Percentiles rank a stretch among this genome's conserved stretches.
phyloP scores from a whole-genome alignment of 2,888 invertebrate genomes.

The Drosophila borborema region DNA sequence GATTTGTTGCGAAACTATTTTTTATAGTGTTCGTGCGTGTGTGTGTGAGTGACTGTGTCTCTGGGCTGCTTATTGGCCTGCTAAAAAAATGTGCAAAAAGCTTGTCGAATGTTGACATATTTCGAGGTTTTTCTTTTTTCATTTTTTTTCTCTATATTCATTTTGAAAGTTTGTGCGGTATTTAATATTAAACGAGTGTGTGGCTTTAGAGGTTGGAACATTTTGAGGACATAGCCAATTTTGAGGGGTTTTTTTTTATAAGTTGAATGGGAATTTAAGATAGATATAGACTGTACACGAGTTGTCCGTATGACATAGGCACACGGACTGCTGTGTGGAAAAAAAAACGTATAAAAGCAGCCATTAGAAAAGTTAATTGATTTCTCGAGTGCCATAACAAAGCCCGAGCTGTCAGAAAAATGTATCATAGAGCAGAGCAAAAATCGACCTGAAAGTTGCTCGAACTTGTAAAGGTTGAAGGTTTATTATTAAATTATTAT shows the following conservation, averaged over 20 bases:
- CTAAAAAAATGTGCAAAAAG: slow-evolving; percentile 55
- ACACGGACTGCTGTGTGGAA: not conserved
- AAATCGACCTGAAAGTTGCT: not conserved
- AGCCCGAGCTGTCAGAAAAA: slow-evolving; percentile 30
- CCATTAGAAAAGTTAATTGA: slow-evolving; percentile 18
- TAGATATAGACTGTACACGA: slow-evolving; percentile 4
- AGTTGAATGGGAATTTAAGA: slow-evolving; percentile 26
- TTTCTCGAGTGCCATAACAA: slow-evolving; percentile 18
- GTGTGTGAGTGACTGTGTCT: slow-evolving; percentile 5
- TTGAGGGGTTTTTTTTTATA: slow-evolving; percentile 2
- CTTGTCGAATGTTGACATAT: slow-evolving; percentile 71
- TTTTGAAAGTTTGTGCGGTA: slow-evolving; percentile 51
- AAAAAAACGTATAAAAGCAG: not conserved
- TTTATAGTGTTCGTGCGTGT: slow-evolving; percentile 14
- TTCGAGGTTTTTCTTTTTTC: slow-evolving; percentile 30
- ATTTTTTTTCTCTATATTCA: not conserved
- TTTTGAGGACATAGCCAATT: slow-evolving; percentile 6
- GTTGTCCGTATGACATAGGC: slow-evolving; percentile 1
- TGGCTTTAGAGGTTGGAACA: not conserved
- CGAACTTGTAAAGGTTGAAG: not conserved
- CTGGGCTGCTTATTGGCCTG: slow-evolving; percentile 34
- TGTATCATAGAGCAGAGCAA: not conserved
- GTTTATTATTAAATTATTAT: not conserved
- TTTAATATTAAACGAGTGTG: slow-evolving; percentile 28
- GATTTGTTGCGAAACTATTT: slow-evolving; percentile 71